Evolutionary conservation across 2,888 invertebrate species (phyloP).

Genomic region (Tachystola acroxantha): DNA sequence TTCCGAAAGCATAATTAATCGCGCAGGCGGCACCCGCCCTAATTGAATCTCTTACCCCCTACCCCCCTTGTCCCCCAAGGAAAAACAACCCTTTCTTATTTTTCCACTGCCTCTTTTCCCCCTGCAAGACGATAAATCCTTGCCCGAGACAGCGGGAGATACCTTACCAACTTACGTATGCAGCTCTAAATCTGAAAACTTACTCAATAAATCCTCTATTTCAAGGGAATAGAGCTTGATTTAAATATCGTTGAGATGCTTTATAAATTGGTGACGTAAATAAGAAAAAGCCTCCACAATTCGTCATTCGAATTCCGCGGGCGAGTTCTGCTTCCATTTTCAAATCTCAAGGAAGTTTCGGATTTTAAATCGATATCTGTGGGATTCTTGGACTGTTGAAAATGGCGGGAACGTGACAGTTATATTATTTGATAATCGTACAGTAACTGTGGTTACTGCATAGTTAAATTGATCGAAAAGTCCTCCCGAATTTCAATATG

Average conservation of each 20-base stretch:
- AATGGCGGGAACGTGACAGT: too few relatives aligned
- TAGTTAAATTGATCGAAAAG: too few relatives aligned
- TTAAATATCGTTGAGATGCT: constrained; percentile 8
- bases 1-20: constrained; percentile 65
- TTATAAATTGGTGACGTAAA: constrained; percentile 37
- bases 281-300: constrained; percentile 74
- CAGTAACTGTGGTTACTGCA: too few relatives aligned
- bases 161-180: constrained; percentile 43
- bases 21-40: constrained; percentile 56
- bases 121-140: constrained; percentile 76
- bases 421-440: too few relatives aligned
- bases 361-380: constrained; percentile 41
- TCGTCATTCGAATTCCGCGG: constrained; percentile 76
- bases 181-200: constrained; percentile 4
- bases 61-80: constrained; percentile 54
- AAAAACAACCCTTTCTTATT: constrained; percentile 77
- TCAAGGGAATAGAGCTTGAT: constrained; percentile 16
- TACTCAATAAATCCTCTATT: background rate
- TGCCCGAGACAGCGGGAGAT: constrained; percentile 71
- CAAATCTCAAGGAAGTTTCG: constrained; percentile 48
- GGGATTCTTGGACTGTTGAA: too few relatives aligned
- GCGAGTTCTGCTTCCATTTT: constrained; percentile 62
- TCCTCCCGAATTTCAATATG: too few relatives aligned
- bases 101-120: constrained; percentile 59
- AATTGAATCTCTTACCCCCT: constrained; percentile 67